A percentile compares a stretch with the other conserved stretches of the same genome.
Conservation (phyloP, 1,140 invertebrate species). For the Caenorhabditis brenneri region DNA sequence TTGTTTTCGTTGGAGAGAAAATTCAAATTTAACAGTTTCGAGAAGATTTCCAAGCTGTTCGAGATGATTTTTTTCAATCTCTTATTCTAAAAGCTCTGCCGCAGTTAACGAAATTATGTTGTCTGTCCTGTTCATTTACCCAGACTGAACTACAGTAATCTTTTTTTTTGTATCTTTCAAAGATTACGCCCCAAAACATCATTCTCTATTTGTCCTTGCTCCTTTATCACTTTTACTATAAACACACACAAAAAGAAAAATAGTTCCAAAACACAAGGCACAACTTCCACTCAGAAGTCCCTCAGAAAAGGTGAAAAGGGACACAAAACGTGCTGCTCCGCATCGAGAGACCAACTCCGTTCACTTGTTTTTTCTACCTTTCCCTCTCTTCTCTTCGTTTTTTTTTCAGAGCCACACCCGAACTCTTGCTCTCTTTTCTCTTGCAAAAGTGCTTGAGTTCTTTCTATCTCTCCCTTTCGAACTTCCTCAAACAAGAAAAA, state of each 20-base stretch:
- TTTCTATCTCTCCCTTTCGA: background rate
- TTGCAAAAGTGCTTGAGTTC: constrained; percentile 21
- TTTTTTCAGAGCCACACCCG: constrained; percentile 4
- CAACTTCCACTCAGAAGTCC: background rate
- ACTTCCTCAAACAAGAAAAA: constrained; percentile 23
- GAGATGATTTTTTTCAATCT: no score
- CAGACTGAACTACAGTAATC: background rate
- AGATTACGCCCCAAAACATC: background rate
- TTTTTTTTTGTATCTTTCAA: background rate
- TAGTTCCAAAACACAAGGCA: background rate
- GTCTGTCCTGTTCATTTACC: no score
- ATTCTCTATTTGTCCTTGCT: background rate
- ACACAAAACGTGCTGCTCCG: background rate
- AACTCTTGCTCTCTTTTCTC: constrained; percentile 17
- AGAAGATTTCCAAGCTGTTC: no score
- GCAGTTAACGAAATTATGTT: no score
- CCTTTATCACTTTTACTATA: background rate
- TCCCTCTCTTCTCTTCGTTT: background rate
- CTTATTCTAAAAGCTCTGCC: no score
- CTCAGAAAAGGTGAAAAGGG: background rate
- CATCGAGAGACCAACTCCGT: background rate
- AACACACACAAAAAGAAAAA: background rate
- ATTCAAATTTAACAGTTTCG: no score
- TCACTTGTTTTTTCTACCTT: background rate
- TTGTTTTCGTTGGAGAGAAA: no score